Evolutionary conservation across 2,797 vertebrate species (phyloP).

Genomic region (Microchirus variegatus): DNA sequence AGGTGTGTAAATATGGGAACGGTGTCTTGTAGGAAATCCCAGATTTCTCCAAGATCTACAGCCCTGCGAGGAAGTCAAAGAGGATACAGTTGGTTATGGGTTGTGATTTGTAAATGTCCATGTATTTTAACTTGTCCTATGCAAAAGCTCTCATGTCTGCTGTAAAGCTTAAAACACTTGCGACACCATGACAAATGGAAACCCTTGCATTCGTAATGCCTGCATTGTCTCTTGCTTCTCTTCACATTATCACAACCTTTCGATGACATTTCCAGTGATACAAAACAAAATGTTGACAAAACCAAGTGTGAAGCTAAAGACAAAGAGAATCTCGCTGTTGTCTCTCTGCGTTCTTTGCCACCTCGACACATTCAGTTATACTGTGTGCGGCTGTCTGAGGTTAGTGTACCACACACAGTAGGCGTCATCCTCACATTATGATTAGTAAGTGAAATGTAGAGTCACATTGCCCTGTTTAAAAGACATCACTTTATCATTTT

Average conservation of each 20-base stretch:
- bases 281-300: neutral
- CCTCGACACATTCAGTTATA: no score
- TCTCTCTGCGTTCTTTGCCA: neutral
- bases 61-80: conserved; percentile 68
- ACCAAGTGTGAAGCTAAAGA: conserved; percentile 12
- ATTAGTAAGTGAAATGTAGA: neutral
- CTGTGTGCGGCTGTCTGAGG: neutral
- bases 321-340: conserved; percentile 7
- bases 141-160: neutral
- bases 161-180: neutral
- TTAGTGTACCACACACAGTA: neutral
- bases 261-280: neutral
- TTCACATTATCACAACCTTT: neutral
- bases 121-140: neutral
- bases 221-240: neutral
- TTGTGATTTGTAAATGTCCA: neutral
- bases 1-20: conserved; percentile 83
- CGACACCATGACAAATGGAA: neutral
- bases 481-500: neutral
- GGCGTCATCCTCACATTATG: neutral
- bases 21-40: conserved; percentile 84
- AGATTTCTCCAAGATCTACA: conserved; percentile 74
- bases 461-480: neutral
- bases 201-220: neutral
- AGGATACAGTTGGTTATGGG: conserved; percentile 20